These are phyloP conservation scores for Ptycholaimellus sp. DNA, from an alignment of 2,888 invertebrate species.

Conservation along the genomic window DNA sequence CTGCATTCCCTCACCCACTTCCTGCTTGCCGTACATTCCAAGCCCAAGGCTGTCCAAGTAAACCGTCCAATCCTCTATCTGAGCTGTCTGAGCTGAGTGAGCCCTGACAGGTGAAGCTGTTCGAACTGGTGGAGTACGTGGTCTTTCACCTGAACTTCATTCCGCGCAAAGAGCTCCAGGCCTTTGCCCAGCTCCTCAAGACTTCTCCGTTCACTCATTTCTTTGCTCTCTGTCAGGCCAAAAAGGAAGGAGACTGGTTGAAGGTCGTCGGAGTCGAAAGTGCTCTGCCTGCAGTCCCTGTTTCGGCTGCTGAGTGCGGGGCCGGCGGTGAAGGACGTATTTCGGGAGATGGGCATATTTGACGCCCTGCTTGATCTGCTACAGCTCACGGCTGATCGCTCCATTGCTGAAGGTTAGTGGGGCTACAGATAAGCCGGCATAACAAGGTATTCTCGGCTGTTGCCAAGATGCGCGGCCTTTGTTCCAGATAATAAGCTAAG, in stretches of 20 bases:
- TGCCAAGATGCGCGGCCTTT: too few relatives aligned
- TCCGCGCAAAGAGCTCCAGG: slow-evolving; percentile 91
- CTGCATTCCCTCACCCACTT: slow-evolving; percentile 86
- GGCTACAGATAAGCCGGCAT: too few relatives aligned
- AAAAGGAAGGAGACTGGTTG: too few relatives aligned
- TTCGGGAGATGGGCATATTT: slow-evolving; percentile 81
- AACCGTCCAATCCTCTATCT: slow-evolving; percentile 1
- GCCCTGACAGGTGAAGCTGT: slow-evolving; percentile 54
- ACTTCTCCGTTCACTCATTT: slow-evolving; percentile 27
- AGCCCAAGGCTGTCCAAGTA: slow-evolving; percentile 51
- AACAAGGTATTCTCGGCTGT: too few relatives aligned
- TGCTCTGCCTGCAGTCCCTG: slow-evolving; percentile 62
- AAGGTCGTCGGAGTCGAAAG: slow-evolving; percentile 53
- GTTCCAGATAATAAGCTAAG: too few relatives aligned
- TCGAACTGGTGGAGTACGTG: slow-evolving; percentile 76
- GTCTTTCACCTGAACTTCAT: slow-evolving; percentile 92
- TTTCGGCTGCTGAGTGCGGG: slow-evolving; percentile 52
- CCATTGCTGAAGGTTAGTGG: too few relatives aligned
- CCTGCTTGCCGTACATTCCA: slow-evolving; percentile 71
- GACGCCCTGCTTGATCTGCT: slow-evolving; percentile 33
- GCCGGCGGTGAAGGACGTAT: slow-evolving; percentile 80
- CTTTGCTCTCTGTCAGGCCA: background rate
- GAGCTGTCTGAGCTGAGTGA: slow-evolving; percentile 2
- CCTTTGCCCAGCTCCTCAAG: slow-evolving; percentile 68
- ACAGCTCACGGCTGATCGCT: too few relatives aligned